Evolutionary conservation across 2,797 vertebrate species (phyloP).

Genomic region (Spondyliosoma cantharus): DNA sequence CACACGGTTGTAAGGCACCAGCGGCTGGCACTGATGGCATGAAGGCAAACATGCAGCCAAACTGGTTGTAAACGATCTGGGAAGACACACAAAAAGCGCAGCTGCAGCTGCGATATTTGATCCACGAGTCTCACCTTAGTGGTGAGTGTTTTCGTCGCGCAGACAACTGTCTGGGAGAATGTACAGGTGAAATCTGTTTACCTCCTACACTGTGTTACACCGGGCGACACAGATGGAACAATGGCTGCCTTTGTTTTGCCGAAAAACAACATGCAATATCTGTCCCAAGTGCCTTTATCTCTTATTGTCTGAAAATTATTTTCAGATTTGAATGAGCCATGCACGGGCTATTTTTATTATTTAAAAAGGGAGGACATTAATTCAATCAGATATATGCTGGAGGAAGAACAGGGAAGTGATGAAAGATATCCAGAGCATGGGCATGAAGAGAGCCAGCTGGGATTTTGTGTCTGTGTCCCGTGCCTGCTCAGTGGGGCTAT

Average conservation of each 20-base stretch:
- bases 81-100: conserved; percentile 27
- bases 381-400: conserved; percentile 76
- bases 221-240: conserved; percentile 30
- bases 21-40: conserved; percentile 17
- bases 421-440: conserved; percentile 70
- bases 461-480: conserved; percentile 62
- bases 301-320: conserved; percentile 58
- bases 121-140: conserved; percentile 24
- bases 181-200: not conserved
- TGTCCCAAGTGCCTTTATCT: conserved; percentile 52
- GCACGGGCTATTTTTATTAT: conserved; percentile 65
- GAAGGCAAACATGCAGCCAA: conserved; percentile 60
- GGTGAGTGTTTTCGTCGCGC: not conserved
- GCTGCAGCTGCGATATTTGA: conserved; percentile 30
- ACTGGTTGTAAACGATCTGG: conserved; percentile 73
- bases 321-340: conserved; percentile 76
- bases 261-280: conserved; percentile 41
- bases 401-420: conserved; percentile 79
- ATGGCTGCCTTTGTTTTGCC: conserved; percentile 41
- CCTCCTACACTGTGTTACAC: not conserved
- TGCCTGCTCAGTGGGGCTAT: conserved; percentile 74
- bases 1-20: not conserved
- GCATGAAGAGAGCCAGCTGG: conserved; percentile 70
- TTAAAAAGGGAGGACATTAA: conserved; percentile 73
- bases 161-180: conserved; percentile 31